Evolutionary conservation across 2,797 vertebrate species (phyloP).

Genomic region (Sebastes umbrosus): DNA sequence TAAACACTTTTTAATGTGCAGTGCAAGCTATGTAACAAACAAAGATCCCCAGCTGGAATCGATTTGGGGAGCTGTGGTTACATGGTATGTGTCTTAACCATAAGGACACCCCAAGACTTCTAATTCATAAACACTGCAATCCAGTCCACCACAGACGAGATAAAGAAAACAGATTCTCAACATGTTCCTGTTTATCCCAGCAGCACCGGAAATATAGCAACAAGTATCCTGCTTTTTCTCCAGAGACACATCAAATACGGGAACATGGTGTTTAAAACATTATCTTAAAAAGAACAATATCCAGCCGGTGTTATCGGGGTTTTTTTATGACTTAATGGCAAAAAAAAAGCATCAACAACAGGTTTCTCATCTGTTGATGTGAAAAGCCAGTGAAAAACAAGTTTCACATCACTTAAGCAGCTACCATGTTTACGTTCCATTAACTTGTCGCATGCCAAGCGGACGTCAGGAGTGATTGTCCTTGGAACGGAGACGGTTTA

Average conservation of each 20-base stretch:
- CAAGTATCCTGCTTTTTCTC: neutral
- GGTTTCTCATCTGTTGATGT: constrained; percentile 36
- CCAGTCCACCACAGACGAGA: neutral
- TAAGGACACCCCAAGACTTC: neutral
- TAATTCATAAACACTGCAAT: neutral
- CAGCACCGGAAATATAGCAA: neutral
- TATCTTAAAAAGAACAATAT: neutral
- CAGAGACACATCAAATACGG: neutral
- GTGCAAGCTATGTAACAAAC: neutral
- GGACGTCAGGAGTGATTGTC: constrained; percentile 60
- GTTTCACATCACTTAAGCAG: constrained; percentile 23
- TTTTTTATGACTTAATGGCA: constrained; percentile 2
- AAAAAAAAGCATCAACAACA: constrained; percentile 39
- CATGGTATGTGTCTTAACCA: neutral
- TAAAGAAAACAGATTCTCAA: neutral
- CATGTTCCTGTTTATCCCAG: neutral
- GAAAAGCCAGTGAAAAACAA: constrained; percentile 30
- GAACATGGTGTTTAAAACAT: neutral
- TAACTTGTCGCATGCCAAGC: constrained; percentile 55
- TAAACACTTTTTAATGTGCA: too few species aligned
- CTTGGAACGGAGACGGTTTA: constrained; percentile 56
- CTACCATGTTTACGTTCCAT: constrained; percentile 59
- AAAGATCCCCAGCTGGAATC: neutral
- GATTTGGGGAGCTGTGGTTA: neutral
- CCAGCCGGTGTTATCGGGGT: neutral